Base-by-base conservation (phyloP, 1,140 invertebrate species). In the Scaptomyza pallida region DNA sequence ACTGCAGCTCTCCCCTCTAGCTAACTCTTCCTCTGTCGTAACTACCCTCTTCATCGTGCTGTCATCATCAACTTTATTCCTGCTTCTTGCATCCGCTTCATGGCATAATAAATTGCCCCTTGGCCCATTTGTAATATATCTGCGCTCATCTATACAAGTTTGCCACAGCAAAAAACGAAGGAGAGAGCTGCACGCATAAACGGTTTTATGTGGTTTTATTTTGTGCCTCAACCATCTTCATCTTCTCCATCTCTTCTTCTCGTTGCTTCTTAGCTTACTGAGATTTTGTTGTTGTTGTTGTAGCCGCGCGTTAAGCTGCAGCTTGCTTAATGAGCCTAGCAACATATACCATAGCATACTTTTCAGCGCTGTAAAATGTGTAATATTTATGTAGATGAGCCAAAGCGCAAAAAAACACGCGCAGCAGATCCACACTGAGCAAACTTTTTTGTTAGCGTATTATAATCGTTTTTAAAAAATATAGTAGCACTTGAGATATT, bases 61-160 rank as follows among this genome's bases (percentile, higher is more conserved):
- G 26, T 30, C 26, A 19, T 30, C 41, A n/a, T 9, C n/a, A n/a
- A n/a, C 54, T 57, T 19, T 40, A 44, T 44, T 48, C 15, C 35
- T 45, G 52, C 30, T 50, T 35, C 57, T 48, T 75, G 75, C 80
- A 85, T 85, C 80, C 79, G 81, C 75, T 77, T 74, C 56, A 67
- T 71, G 73, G 64, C 76, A 80, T 85, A 76, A 85, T 81, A 85
- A 83, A 83, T 83, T 64, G 72, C 76, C 60, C 62, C 52, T 41
- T 47, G 62, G 72, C 72, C 8, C 26, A 9, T 61, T 64, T 86
- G 59, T 67, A 76, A 83, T 30, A 86, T 85, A 60, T 74, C 79
- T 75, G 48, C 51, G 40, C 65, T 62, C 79, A 83, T 85, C 79
- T 79, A 71, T 83, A 59, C 30, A 13, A 16, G 23, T 21, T 26